Percentiles rank a stretch among this genome's conserved stretches.
phyloP scores from a whole-genome alignment of 2,888 invertebrate species.

The Argyra leucocephala region DNA sequence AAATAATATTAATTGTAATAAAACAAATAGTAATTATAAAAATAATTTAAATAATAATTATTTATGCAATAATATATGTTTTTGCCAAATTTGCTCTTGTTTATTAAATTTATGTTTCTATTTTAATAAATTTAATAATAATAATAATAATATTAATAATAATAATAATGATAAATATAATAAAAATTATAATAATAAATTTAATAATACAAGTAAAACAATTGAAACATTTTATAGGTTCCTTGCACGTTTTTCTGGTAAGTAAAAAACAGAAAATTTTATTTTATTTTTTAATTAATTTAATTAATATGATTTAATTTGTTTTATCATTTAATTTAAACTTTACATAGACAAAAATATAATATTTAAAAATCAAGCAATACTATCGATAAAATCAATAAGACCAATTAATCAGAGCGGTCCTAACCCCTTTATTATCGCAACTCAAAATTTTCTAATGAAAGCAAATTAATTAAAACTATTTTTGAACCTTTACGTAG shows the following conservation, averaged over 20 bases:
- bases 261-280: background rate
- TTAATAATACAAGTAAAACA: background rate
- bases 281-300: background rate
- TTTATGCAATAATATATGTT: slow-evolving; percentile 4
- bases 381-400: too few species aligned
- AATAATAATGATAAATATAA: background rate
- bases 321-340: too few species aligned
- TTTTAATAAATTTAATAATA: background rate
- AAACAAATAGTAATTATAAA: slow-evolving; percentile 3
- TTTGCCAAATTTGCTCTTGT: slow-evolving; percentile 4
- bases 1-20: background rate
- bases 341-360: too few species aligned
- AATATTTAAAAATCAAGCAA: too few species aligned
- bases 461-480: too few species aligned
- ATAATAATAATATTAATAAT: background rate
- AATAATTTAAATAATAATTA: background rate
- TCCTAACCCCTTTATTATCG: too few species aligned
- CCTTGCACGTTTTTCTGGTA: slow-evolving; percentile 6
- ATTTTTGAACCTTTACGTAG: too few species aligned
- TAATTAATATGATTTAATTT: too few species aligned
- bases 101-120: background rate
- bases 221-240: slow-evolving; percentile 4
- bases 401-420: too few species aligned
- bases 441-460: too few species aligned
- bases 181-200: background rate